Conservation (phyloP, 2,888 invertebrate species). For the Erebia ligea region DNA sequence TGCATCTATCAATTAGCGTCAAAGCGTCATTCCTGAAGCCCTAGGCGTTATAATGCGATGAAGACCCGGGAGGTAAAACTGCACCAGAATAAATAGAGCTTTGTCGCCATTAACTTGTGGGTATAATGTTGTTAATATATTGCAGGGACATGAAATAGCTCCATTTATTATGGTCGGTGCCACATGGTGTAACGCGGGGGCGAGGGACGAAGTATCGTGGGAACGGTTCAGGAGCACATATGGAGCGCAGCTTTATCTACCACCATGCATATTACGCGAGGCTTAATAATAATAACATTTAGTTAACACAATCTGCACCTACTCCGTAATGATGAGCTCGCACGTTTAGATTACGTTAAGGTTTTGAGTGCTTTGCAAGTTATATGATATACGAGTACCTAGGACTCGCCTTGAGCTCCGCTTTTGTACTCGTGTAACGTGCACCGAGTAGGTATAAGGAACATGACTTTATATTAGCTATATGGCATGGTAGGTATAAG, state of each 20-base stretch:
- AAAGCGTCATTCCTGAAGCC: constrained; percentile 70
- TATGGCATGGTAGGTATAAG: constrained; percentile 33
- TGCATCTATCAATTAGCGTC: constrained; percentile 72
- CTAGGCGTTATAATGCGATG: constrained; percentile 68
- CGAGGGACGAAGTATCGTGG: constrained; percentile 63
- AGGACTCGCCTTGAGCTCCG: constrained; percentile 40
- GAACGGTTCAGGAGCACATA: constrained; percentile 73
- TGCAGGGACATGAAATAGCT: constrained; percentile 50
- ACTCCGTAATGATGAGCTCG: constrained; percentile 59
- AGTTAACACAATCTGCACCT: constrained; percentile 64
- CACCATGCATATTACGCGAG: constrained; percentile 67
- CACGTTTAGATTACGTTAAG: constrained; percentile 63
- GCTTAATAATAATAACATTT: constrained; percentile 73
- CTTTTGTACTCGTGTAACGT: constrained; percentile 25
- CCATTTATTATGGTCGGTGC: constrained; percentile 59
- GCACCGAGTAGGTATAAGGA: constrained; percentile 23
- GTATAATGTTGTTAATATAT: constrained; percentile 37
- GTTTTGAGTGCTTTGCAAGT: constrained; percentile 19
- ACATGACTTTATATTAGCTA: too few species aligned
- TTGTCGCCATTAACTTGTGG: constrained; percentile 37
- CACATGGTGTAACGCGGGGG: constrained; percentile 66
- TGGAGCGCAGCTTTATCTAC: constrained; percentile 79
- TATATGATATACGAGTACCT: constrained; percentile 11
- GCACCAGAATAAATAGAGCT: constrained; percentile 56
- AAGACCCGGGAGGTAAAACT: constrained; percentile 74